Base-by-base conservation (phyloP, 2,113 vertebrate genomes). In the Limnothrissa miodon region DNA sequence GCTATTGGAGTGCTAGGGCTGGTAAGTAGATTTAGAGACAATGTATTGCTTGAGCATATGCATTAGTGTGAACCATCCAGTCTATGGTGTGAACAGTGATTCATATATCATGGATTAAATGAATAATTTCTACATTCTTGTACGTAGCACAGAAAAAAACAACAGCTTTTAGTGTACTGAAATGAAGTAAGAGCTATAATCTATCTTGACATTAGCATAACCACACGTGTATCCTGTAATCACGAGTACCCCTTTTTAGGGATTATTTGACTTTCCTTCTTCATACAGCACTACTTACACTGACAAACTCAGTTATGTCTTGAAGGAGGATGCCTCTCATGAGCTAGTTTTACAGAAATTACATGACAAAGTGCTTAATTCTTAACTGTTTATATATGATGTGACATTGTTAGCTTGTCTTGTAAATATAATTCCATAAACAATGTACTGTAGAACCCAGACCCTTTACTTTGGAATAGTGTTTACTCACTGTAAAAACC, bases 161-260 rank as follows among this genome's bases (percentile, higher is more conserved):
- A 74, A 33, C 66, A 36, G 66, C 66, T 74, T n/a, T n/a, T n/a
- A n/a, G n/a, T n/a, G n/a, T n/a, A n/a, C n/a, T 74, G 66, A 74
- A 36, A 17, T 36, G 66, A 74, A 74, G 66, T 36, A 36, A 17
- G 66, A 59, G 59, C 78, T 59, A 82, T 84, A 87, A 86, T 84
- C 81, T 85, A 66, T 39, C 83, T 82, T 83, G 84, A 78, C 83
- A 86, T 79, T 87, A 84, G 84, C 82, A 84, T 81, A 85, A 80
- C 53, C 80, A 8, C 62, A 8, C 45, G 85, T 80, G 80, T 53
- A 70, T 82, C 79, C 70, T 78, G 53, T 56, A 42, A 74, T 80
- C 83, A 56, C 21, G 66, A 46, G 80, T 80, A 80, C 48, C 42
- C 80, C 82, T 84, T 87, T 87, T 83, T 80, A 87, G 70, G 82